Base-by-base conservation (phyloP, 2,113 vertebrate species). In the Podocnemis expansa region DNA sequence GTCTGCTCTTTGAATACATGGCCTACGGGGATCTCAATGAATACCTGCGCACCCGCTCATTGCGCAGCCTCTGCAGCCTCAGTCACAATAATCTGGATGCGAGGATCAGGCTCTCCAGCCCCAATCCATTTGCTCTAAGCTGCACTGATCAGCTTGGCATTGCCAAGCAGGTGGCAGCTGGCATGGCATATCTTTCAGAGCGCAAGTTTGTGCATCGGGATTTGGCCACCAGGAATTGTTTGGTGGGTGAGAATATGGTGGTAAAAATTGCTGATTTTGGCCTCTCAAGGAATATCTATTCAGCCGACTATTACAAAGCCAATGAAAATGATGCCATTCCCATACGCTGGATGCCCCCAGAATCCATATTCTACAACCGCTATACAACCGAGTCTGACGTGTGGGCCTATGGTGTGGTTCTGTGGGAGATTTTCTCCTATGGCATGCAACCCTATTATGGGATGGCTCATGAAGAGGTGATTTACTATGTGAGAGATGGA, bases 241-340 rank as follows among this genome's bases (percentile, higher is more conserved):
- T 99, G 91, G 99, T 99, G 1, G 98, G 99, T 1, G 99, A 99
- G 93, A 98, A 98, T 82, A 98, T 99, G 98, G 98, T 99, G 76
- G 99, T 99, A 86, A 99, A 99, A 98, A 99, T 99, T 0, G 99
- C 99, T 0, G 99, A 99, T 96, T 99, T 99, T 3, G 99, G 99
- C 87, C 99, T 99, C 70, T 99, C 99, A 0, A 98, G 99, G 87
- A 99, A 99, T 95, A 99, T 99, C 97, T 99, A 99, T 95, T 99
- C 99, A 0, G 99, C 99, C 0, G 99, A 99, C 96, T 99, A 99
- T 95, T 99, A 99, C 98, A 99, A 99, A 97, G 99, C 99, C 0
- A 99, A 99, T 0, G 99, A 99, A 94, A 99, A 99, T 0, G 99
- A 99, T 0, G 99, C 99, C 73, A 99, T 99, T 91, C 99, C 99